Evolutionary conservation across 1,140 invertebrate genomes (phyloP).

Genomic region (Atopsyche davidsoni): DNA sequence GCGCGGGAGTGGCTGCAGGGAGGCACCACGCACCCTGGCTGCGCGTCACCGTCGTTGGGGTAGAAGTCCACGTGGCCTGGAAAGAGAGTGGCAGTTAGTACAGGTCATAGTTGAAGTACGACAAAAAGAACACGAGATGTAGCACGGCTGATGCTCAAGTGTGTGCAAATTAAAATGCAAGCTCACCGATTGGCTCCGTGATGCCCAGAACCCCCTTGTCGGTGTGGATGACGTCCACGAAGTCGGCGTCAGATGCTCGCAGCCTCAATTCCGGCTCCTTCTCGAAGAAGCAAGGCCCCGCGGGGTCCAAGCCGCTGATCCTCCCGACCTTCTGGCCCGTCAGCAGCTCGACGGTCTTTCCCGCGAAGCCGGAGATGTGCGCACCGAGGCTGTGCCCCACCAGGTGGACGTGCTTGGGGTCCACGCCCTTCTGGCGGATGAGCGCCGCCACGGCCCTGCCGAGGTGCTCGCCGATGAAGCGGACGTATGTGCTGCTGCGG

Average conservation of each 20-base stretch:
- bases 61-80: conserved; percentile 59
- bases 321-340: conserved; percentile 11
- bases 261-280: conserved; percentile 17
- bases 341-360: conserved; percentile 13
- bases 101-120: too few species aligned
- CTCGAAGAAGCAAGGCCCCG: conserved; percentile 20
- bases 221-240: conserved; percentile 22
- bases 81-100: too few species aligned
- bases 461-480: conserved; percentile 38
- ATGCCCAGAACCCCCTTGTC: not conserved
- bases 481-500: conserved; percentile 38
- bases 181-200: conserved; percentile 3
- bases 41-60: conserved; percentile 56
- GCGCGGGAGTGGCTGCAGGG: conserved; percentile 58
- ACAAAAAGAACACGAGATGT: too few species aligned
- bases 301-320: conserved; percentile 21
- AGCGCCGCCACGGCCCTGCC: conserved; percentile 36
- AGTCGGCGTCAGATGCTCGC: conserved; percentile 35
- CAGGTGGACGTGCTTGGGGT: conserved; percentile 33
- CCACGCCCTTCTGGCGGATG: conserved; percentile 33
- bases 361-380: conserved; percentile 18
- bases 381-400: conserved; percentile 21
- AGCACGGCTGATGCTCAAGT: too few species aligned
- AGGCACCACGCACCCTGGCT: conserved; percentile 57
- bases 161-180: conserved; percentile 15